Evolutionary conservation across 2,113 vertebrate species (phyloP), one percentile per base, ranked within the genome.

Genomic region (Vanacampus margaritifer): DNA sequence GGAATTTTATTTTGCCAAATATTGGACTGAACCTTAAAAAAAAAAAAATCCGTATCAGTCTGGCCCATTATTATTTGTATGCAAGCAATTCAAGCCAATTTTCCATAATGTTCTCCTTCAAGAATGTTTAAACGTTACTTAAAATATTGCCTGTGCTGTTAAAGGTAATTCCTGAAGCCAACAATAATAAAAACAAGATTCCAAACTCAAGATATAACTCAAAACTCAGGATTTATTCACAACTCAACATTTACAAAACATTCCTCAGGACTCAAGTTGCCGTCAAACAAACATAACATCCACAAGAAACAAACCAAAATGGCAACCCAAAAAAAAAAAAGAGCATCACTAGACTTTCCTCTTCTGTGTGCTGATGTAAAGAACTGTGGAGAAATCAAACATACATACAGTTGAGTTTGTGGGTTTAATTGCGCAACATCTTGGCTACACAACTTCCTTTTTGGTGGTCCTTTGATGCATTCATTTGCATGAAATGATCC

Each of bases 331-430:
- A 79, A 54, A 28, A 26, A 19, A 39, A 46, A 50, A 50, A 51
- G 35, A 67, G 50, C 61, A 81, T 80, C 83, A 61, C 94, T 92
- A 99, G 89, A 98, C 94, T 88, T 98, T 96, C 84, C 97, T 98
- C 94, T 99, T 99, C 95, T 99, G 97, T 46, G 97, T 99, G 89
- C 97, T 99, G 90, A 99, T 99, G 89, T 99, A 99, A 60, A 99
- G 89, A 75, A 99, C 97, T 99, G 81, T 19, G 62, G 58, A 79
- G 48, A 77, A 57, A 68, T 1, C 28, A 64, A 60, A 57, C 36
- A 24, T 13, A 6, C 6, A 32, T 37, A 19, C 23, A 7, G 16
- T 59, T 58, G 16, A 59, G 14, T 32, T 35, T 63, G 36, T 12
- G 6, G 35, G 19, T 62, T 58, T 57, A 37, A 63, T 37, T 53